Percentiles rank a stretch among this genome's conserved stretches.
Evolutionary conservation across 2,113 vertebrate species (phyloP).

Genomic region (Takifugu bimaculatus): DNA sequence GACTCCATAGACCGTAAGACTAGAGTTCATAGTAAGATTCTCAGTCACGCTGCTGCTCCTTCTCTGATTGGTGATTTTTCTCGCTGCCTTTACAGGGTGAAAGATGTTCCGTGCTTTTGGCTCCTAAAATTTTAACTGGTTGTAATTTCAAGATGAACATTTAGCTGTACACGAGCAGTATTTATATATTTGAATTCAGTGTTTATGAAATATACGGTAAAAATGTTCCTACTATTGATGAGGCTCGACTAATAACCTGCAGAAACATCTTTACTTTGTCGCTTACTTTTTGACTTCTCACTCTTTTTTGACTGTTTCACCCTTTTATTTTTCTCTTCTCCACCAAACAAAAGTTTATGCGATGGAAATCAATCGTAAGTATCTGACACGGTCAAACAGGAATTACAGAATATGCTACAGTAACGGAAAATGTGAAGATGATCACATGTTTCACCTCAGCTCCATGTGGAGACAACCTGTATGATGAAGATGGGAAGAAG

Average conservation of each 20-base stretch:
- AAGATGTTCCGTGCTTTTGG: too few species aligned
- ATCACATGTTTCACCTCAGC: conserved; percentile 66
- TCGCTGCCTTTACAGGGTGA: too few species aligned
- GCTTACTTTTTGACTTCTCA: neutral
- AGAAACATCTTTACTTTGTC: neutral
- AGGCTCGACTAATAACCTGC: too few species aligned
- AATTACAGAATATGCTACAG: too few species aligned
- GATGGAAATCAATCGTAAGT: conserved; percentile 99
- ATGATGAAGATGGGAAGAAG: conserved; percentile 95
- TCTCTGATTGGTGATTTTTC: neutral
- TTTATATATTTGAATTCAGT: too few species aligned
- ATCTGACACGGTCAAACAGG: conserved; percentile 5
- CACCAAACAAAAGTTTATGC: conserved; percentile 84
- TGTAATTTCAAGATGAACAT: too few species aligned
- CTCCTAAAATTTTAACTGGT: too few species aligned
- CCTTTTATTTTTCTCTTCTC: conserved; percentile 40
- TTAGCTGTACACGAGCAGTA: too few species aligned
- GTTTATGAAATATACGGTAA: too few species aligned
- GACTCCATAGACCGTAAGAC: conserved; percentile 99
- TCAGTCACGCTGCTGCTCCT: conserved; percentile 62
- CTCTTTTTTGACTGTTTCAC: neutral
- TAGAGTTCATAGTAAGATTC: conserved; percentile 98
- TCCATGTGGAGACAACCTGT: conserved; percentile 94
- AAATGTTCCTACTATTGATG: neutral
- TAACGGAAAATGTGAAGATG: too few species aligned